Percentiles rank a stretch among this genome's conserved stretches.
Conservation (phyloP, 2,797 vertebrate species). For the Crocodylus rhombifer region DNA sequence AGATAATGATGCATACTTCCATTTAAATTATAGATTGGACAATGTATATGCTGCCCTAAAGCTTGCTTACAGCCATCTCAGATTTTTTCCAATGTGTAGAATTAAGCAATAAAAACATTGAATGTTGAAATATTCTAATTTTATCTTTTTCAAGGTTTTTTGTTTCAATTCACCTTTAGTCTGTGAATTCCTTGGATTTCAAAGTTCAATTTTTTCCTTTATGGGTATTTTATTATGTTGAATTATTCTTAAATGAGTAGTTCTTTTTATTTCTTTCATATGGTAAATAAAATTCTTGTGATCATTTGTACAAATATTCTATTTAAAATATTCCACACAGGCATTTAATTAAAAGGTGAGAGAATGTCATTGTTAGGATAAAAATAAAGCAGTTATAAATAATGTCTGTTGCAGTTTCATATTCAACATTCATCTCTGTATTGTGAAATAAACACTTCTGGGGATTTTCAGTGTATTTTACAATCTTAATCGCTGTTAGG, state of each 20-base stretch:
- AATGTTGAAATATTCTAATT: background rate
- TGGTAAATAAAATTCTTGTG: background rate
- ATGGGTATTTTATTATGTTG: constrained; percentile 9
- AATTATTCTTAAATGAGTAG: constrained; percentile 38
- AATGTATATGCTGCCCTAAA: background rate
- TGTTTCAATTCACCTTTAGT: background rate
- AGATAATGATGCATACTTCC: background rate
- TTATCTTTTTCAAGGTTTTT: background rate
- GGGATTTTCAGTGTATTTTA: constrained; percentile 59
- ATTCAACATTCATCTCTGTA: constrained; percentile 25
- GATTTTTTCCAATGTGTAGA: background rate
- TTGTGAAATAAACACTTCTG: constrained; percentile 70
- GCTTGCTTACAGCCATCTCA: background rate
- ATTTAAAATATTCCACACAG: constrained; percentile 47
- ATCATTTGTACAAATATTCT: background rate
- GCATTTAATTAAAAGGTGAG: constrained; percentile 40
- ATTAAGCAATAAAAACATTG: background rate
- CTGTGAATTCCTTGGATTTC: constrained; percentile 2
- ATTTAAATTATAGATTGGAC: background rate
- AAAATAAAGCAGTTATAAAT: constrained; percentile 50
- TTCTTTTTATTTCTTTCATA: constrained; percentile 43
- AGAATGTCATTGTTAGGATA: background rate
- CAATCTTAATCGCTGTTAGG: constrained; percentile 70
- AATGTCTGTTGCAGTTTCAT: constrained; percentile 47
- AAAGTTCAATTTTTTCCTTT: background rate